These are phyloP conservation scores for Carassius carassius DNA, from an alignment of 2,113 vertebrate genomes.

Conservation along the genomic window DNA sequence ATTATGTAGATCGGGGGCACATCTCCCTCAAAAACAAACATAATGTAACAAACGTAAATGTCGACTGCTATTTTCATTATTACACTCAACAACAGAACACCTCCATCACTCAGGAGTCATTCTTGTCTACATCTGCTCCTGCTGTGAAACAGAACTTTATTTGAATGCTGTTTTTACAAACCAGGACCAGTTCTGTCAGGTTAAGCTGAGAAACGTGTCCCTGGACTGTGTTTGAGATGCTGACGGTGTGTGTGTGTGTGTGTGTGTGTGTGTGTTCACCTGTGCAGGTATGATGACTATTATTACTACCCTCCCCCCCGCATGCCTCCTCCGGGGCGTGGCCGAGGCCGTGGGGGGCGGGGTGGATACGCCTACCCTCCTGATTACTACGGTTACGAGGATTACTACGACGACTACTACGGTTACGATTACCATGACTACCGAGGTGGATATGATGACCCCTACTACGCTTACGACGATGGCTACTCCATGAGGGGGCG, in stretches of 20 bases:
- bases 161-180: too few relatives aligned
- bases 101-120: too few relatives aligned
- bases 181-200: too few relatives aligned
- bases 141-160: too few relatives aligned
- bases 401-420: slow-evolving; percentile 98
- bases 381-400: slow-evolving; percentile 98
- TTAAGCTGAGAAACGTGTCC: background rate
- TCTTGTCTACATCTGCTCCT: too few relatives aligned
- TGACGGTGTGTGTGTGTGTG: background rate
- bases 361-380: slow-evolving; percentile 94
- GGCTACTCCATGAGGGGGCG: slow-evolving; percentile 96
- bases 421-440: slow-evolving; percentile 98
- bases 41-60: too few relatives aligned
- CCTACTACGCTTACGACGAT: slow-evolving; percentile 97
- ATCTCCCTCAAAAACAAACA: too few relatives aligned
- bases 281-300: slow-evolving; percentile 94
- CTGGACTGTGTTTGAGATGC: background rate
- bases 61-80: too few relatives aligned
- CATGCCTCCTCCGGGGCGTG: slow-evolving; percentile 93
- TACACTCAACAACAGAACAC: too few relatives aligned
- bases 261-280: too few relatives aligned
- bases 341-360: slow-evolving; percentile 88
- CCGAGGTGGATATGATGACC: slow-evolving; percentile 97
- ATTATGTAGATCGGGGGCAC: too few relatives aligned
- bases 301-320: slow-evolving; percentile 97